These are phyloP conservation scores for Melanchra persicariae DNA, from an alignment of 2,888 invertebrate species.

Conservation along the genomic window DNA sequence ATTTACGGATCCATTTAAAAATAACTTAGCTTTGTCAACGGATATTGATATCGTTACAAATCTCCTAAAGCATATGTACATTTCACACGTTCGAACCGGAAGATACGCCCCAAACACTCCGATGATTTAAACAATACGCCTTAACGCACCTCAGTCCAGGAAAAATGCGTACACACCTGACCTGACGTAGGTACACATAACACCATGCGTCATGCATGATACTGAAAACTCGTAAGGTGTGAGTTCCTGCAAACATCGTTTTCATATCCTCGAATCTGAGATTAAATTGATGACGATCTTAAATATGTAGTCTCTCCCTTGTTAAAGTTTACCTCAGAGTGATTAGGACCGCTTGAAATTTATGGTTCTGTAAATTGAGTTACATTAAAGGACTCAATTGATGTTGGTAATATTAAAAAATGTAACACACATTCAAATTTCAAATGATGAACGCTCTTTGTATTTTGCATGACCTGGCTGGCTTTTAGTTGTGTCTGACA, in stretches of 20 bases:
- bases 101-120: constrained; percentile 31
- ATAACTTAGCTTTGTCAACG: constrained; percentile 8
- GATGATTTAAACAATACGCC: constrained; percentile 66
- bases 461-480: background rate
- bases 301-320: background rate
- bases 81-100: constrained; percentile 55
- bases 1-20: constrained; percentile 5
- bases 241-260: constrained; percentile 10
- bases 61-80: constrained; percentile 25
- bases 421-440: background rate
- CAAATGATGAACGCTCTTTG: background rate
- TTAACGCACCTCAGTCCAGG: constrained; percentile 58
- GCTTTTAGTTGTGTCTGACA: background rate
- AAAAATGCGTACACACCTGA: constrained; percentile 43
- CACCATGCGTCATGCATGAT: constrained; percentile 44
- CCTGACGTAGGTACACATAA: constrained; percentile 7
- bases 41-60: constrained; percentile 44
- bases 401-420: background rate
- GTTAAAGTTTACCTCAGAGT: background rate
- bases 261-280: background rate
- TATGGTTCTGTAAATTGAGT: background rate
- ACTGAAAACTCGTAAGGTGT: constrained; percentile 29
- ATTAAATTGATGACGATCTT: background rate
- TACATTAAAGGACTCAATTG: background rate
- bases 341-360: background rate